phyloP scores from a whole-genome alignment of 2,797 vertebrate species.

The Hemitrygon akajei region DNA sequence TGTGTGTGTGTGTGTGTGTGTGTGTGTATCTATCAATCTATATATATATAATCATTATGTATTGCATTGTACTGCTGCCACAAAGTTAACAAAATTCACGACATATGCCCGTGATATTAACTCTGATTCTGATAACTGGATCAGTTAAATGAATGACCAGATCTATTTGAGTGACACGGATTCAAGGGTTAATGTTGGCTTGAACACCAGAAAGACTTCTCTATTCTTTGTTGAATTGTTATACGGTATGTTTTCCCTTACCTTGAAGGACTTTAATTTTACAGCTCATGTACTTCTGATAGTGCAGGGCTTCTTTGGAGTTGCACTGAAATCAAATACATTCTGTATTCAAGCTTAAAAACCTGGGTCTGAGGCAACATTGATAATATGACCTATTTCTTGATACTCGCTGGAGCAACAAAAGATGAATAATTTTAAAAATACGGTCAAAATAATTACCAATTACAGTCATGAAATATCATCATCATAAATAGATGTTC shows the following conservation, averaged over 20 bases:
- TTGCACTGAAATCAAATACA: not conserved
- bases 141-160: not conserved
- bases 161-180: not conserved
- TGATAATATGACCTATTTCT: not conserved
- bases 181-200: not conserved
- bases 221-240: not conserved
- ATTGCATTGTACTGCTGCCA: too few species aligned
- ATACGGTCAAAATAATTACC: not conserved
- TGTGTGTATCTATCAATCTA: too few species aligned
- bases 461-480: not conserved
- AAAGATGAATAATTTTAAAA: not conserved
- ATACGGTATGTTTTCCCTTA: not conserved
- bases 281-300: not conserved
- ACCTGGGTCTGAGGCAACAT: not conserved
- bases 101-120: too few species aligned
- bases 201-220: not conserved
- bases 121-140: not conserved
- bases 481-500: not conserved
- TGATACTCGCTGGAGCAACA: not conserved
- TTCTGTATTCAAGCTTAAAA: not conserved
- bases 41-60: too few species aligned
- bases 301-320: not conserved
- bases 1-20: too few species aligned
- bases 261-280: not conserved
- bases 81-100: too few species aligned